Conservation (phyloP, 2,888 invertebrate species). For the Dioctria rufipes region DNA sequence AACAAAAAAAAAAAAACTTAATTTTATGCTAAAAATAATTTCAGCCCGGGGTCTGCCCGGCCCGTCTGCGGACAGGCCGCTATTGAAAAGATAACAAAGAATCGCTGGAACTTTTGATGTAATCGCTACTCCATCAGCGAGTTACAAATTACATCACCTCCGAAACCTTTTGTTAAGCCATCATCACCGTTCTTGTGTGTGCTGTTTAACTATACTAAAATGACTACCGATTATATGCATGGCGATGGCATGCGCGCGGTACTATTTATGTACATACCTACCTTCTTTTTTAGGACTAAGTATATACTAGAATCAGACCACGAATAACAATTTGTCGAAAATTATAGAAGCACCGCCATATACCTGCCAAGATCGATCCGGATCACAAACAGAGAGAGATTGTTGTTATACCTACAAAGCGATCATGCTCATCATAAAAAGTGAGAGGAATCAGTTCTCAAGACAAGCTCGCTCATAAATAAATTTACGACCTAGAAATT, state of each 20-base stretch:
- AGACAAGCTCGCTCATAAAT: constrained; percentile 15
- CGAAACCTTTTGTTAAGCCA: constrained; percentile 42
- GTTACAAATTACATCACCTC: constrained; percentile 24
- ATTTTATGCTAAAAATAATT: constrained; percentile 11
- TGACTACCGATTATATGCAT: background rate
- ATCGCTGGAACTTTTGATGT: background rate
- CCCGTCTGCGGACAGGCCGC: background rate
- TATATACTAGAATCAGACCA: background rate
- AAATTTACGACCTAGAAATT: constrained; percentile 41
- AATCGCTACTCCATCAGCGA: constrained; percentile 18
- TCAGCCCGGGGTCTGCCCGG: background rate
- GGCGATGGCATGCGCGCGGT: constrained; percentile 19
- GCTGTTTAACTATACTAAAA: background rate
- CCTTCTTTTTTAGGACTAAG: background rate
- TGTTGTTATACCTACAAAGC: background rate
- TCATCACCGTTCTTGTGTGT: constrained; percentile 3
- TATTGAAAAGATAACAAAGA: constrained; percentile 5
- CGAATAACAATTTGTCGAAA: background rate
- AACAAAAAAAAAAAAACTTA: background rate
- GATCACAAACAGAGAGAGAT: constrained; percentile 17
- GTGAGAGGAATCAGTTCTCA: constrained; percentile 31
- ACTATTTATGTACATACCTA: no score
- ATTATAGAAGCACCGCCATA: constrained; percentile 20
- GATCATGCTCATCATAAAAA: background rate
- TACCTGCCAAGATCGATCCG: constrained; percentile 10